These are phyloP conservation scores for Drosophila melanosoma DNA, from an alignment of 2,888 invertebrate species.

Conservation along the genomic window DNA sequence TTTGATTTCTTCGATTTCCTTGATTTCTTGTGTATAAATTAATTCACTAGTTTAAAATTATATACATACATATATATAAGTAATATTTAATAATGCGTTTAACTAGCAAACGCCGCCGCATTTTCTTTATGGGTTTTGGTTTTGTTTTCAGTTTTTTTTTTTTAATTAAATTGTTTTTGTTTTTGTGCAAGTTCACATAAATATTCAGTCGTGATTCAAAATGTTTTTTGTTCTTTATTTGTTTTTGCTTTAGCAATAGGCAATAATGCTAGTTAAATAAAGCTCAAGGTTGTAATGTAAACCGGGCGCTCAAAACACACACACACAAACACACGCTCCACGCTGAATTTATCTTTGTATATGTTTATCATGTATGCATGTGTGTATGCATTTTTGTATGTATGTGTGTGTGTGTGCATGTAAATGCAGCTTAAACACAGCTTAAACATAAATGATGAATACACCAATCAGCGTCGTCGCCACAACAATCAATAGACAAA, in stretches of 20 bases:
- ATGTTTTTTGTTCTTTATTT: conserved; percentile 41
- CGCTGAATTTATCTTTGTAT: conserved; percentile 15
- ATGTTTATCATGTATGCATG: conserved; percentile 1
- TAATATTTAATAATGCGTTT: conserved; percentile 46
- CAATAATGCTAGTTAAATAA: conserved; percentile 57
- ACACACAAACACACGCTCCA: conserved; percentile 23
- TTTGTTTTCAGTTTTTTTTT: conserved; percentile 17
- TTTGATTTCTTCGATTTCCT: conserved; percentile 32
- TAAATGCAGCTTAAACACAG: conserved; percentile 74
- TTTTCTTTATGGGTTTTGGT: conserved; percentile 18
- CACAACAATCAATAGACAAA: conserved; percentile 5
- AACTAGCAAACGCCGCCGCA: conserved; percentile 33
- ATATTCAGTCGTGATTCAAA: conserved; percentile 77
- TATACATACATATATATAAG: conserved; percentile 51
- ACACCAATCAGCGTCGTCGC: conserved; percentile 18
- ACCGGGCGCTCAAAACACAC: conserved; percentile 46
- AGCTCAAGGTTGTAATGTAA: conserved; percentile 69
- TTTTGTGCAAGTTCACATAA: conserved; percentile 74
- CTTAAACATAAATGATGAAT: conserved; percentile 36
- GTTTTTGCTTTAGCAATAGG: conserved; percentile 26
- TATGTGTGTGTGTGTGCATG: background rate
- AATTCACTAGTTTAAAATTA: conserved; percentile 68
- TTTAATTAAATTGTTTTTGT: conserved; percentile 1
- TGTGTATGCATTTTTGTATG: background rate
- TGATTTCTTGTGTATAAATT: conserved; percentile 58